phyloP scores from a whole-genome alignment of 2,888 invertebrate species.

The Blastobasis lacticolella region DNA sequence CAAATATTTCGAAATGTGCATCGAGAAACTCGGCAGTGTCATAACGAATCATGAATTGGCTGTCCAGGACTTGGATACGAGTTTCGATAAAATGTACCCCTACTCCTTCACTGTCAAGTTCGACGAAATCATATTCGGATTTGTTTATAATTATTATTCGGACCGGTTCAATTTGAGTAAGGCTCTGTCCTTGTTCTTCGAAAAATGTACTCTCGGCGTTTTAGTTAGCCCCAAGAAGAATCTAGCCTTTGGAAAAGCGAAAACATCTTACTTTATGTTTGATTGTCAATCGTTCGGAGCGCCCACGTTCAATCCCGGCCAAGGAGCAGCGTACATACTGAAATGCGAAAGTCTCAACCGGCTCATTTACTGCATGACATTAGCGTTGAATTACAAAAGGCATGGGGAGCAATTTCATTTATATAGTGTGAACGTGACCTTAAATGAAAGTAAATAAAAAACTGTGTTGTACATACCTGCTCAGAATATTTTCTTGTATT shows the following conservation, averaged over 20 bases:
- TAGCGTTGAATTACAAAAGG: constrained; percentile 73
- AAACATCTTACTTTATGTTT: constrained; percentile 78
- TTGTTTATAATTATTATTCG: constrained; percentile 71
- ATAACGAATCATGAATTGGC: constrained; percentile 70
- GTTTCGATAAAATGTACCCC: constrained; percentile 71
- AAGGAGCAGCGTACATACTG: constrained; percentile 75
- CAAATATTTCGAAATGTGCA: constrained; percentile 69
- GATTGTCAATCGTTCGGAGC: constrained; percentile 77
- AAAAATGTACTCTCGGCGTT: constrained; percentile 67
- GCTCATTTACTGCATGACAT: constrained; percentile 76
- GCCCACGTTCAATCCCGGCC: constrained; percentile 74
- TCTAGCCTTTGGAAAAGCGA: constrained; percentile 65
- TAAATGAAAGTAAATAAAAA: constrained; percentile 44
- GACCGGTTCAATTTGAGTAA: constrained; percentile 77
- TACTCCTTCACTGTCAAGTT: constrained; percentile 73
- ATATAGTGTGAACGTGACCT: constrained; percentile 37
- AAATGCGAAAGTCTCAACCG: constrained; percentile 75
- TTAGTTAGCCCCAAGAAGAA: constrained; percentile 69
- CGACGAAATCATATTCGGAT: constrained; percentile 74
- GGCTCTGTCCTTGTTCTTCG: constrained; percentile 76
- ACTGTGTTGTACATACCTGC: neutral
- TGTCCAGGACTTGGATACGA: constrained; percentile 70
- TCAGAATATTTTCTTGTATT: too few relatives aligned
- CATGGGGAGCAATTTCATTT: constrained; percentile 72
- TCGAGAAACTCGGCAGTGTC: constrained; percentile 45